Evolutionary conservation across 2,888 invertebrate species (phyloP).

Genomic region (Tinea semifulvella): DNA sequence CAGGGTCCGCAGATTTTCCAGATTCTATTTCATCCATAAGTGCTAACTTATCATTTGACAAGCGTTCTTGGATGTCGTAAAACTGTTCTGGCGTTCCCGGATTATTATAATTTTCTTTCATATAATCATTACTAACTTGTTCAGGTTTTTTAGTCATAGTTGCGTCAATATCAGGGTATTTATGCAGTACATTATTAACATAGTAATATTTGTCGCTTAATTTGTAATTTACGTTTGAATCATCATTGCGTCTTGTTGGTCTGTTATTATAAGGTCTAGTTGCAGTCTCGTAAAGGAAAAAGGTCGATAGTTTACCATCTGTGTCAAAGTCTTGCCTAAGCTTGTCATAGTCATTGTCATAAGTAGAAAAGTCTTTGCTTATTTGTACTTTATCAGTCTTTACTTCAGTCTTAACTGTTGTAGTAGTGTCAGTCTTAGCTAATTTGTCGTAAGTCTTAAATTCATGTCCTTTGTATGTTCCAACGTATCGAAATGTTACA

Average conservation of each 20-base stretch:
- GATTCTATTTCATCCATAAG: conserved; percentile 33
- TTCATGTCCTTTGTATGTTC: conserved; percentile 45
- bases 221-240: conserved; percentile 24
- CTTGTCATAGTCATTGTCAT: conserved; percentile 26
- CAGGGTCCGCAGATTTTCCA: conserved; percentile 23
- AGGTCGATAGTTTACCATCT: conserved; percentile 47
- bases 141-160: conserved; percentile 20
- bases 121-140: conserved; percentile 24
- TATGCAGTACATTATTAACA: conserved; percentile 49
- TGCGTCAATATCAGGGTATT: conserved; percentile 33
- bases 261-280: conserved; percentile 46
- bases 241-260: conserved; percentile 52
- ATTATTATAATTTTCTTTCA: conserved; percentile 31
- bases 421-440: conserved; percentile 19
- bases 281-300: conserved; percentile 47
- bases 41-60: conserved; percentile 36
- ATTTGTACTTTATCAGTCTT: conserved; percentile 26
- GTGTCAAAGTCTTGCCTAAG: conserved; percentile 21
- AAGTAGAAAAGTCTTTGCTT: conserved; percentile 48
- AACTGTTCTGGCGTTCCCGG: conserved; percentile 26
- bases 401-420: conserved; percentile 18
- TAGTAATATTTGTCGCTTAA: conserved; percentile 49
- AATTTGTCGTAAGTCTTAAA: conserved; percentile 21
- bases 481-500: conserved; percentile 59
- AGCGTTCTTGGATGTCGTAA: conserved; percentile 39